Evolutionary conservation across 35 echinoderm and acorn worm species (phyloP).

Genomic region (Ophioderma brevispina): DNA sequence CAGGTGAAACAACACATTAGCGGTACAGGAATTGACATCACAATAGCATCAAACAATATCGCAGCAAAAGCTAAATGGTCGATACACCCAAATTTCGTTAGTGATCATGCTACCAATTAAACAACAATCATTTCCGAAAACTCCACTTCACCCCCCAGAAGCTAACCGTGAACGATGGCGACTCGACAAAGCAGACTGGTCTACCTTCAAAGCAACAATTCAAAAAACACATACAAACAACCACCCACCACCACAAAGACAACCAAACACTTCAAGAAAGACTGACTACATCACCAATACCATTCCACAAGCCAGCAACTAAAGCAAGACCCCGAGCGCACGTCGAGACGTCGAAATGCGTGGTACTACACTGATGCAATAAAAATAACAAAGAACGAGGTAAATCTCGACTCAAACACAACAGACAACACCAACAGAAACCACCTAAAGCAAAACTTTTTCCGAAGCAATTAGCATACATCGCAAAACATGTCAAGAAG

Average conservation of each 20-base stretch:
- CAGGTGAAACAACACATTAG: conserved; percentile 4
- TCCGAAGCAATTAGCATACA: conserved; percentile 6
- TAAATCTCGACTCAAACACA: neutral
- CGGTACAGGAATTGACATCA: conserved; percentile 12
- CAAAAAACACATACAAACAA: neutral
- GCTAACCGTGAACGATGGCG: neutral
- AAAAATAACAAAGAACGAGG: conserved; percentile 24
- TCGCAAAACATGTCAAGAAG: conserved; percentile 13
- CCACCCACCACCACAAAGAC: neutral
- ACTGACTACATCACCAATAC: neutral
- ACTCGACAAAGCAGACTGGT: conserved; percentile 14
- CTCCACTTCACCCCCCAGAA: neutral
- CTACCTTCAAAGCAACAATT: neutral
- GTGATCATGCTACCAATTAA: neutral
- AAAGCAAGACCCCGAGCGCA: neutral
- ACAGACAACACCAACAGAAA: neutral
- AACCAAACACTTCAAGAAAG: conserved; percentile 12
- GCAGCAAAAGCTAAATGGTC: neutral
- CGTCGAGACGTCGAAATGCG: neutral
- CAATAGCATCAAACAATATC: conserved; percentile 5
- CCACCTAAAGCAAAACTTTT: neutral
- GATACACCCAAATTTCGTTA: neutral
- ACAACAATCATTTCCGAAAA: neutral
- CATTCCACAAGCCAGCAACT: neutral
- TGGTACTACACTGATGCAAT: conserved; percentile 19